These are phyloP conservation scores for Idris sp. DNA, from an alignment of 1,140 invertebrate species.

Conservation along the genomic window DNA sequence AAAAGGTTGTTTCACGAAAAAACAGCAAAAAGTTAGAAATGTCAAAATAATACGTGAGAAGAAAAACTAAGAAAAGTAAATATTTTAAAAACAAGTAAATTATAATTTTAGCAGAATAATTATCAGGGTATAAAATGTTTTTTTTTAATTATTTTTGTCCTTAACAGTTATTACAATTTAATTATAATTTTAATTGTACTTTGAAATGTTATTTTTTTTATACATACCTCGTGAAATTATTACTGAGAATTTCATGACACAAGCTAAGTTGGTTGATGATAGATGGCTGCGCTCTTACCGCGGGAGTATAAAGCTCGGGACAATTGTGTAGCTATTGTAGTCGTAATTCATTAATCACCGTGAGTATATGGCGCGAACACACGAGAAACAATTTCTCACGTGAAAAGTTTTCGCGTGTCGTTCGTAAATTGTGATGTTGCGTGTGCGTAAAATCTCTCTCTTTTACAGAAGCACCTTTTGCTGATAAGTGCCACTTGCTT, in stretches of 20 bases:
- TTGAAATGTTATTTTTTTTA: no score
- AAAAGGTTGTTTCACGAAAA: no score
- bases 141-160: no score
- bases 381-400: conserved; percentile 54
- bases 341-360: conserved; percentile 62
- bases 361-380: conserved; percentile 37
- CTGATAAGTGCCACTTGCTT: no score
- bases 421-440: conserved; percentile 59
- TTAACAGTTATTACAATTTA: no score
- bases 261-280: conserved; percentile 45
- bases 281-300: conserved; percentile 27
- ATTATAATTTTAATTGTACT: background rate
- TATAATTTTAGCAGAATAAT: no score
- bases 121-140: no score
- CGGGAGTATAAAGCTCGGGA: conserved; percentile 47
- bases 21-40: no score
- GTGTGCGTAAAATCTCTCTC: conserved; percentile 50
- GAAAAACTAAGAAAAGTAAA: no score
- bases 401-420: conserved; percentile 45
- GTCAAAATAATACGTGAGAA: no score
- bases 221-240: conserved; percentile 20
- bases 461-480: no score
- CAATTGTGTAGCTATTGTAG: conserved; percentile 58
- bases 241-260: conserved; percentile 35
- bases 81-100: no score